Conservation (phyloP, 2,113 vertebrate species). For the Brevimyrus niger region DNA sequence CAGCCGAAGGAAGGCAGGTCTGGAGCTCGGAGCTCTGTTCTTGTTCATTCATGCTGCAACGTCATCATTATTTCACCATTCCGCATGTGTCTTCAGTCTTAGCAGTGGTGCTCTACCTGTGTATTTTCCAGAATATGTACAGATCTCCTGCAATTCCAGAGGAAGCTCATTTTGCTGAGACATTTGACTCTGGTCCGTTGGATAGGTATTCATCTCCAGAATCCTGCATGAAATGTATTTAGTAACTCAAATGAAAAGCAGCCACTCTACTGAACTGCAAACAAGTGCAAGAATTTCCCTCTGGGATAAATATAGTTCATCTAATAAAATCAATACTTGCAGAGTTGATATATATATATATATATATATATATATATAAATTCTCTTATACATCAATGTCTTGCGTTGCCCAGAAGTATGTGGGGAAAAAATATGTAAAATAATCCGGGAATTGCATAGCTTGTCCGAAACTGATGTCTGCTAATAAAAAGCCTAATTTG, state of each 20-base stretch:
- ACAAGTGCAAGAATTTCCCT: neutral
- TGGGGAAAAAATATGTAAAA: neutral
- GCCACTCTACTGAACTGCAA: neutral
- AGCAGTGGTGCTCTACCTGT: neutral
- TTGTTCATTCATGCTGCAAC: neutral
- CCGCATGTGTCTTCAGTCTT: neutral
- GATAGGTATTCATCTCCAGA: conserved; percentile 22
- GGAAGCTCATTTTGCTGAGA: conserved; percentile 26
- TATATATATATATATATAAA: neutral
- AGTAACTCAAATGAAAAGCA: neutral
- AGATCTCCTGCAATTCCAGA: conserved; percentile 6
- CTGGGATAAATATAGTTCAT: neutral
- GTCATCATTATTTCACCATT: neutral
- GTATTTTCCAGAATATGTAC: conserved; percentile 18
- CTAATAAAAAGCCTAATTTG: neutral
- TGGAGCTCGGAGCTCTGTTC: neutral
- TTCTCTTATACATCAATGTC: neutral
- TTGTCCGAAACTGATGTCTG: neutral
- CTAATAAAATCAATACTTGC: neutral
- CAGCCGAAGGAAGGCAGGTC: neutral
- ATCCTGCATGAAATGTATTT: neutral
- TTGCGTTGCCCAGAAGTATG: neutral
- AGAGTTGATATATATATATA: neutral
- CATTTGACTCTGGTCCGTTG: conserved; percentile 25
- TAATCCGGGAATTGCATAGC: no score